phyloP scores from a whole-genome alignment of 2,797 vertebrate genomes.

The Pseudochirops cupreus region DNA sequence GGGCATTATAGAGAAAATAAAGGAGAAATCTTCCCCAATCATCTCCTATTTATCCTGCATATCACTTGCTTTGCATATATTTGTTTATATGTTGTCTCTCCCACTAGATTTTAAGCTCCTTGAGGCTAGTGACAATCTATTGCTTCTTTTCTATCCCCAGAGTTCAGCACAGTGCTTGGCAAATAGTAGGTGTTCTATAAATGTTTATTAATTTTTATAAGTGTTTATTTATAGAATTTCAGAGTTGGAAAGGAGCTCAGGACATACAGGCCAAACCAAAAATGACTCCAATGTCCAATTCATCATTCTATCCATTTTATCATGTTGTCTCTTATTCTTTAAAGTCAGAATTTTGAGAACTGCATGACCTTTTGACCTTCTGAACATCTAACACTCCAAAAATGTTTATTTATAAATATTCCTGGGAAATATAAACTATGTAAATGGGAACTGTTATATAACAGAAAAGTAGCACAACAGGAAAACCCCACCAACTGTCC shows the following conservation, averaged over 20 bases:
- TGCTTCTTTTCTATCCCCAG: not conserved
- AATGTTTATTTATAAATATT: constrained; percentile 4
- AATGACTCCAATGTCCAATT: not conserved
- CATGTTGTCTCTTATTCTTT: not conserved
- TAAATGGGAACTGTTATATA: not conserved
- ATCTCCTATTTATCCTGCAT: not conserved
- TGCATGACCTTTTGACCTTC: not conserved
- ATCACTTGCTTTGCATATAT: not conserved
- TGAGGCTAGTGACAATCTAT: not conserved
- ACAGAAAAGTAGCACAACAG: not conserved
- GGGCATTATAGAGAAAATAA: not conserved
- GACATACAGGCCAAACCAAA: not conserved
- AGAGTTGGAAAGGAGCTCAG: not conserved
- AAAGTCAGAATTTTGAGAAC: not conserved
- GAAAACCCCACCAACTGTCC: not conserved
- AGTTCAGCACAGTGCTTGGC: not conserved
- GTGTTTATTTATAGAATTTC: not conserved
- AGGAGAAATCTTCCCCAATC: not conserved
- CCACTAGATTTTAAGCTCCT: not conserved
- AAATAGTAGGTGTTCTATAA: not conserved
- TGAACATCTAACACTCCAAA: not conserved
- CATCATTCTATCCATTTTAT: not conserved
- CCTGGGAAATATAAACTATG: not conserved
- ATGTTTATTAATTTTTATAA: not conserved
- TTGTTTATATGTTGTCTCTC: not conserved